Evolutionary conservation across 1,140 invertebrate species (phyloP).

Genomic region (Drosophila lini): DNA sequence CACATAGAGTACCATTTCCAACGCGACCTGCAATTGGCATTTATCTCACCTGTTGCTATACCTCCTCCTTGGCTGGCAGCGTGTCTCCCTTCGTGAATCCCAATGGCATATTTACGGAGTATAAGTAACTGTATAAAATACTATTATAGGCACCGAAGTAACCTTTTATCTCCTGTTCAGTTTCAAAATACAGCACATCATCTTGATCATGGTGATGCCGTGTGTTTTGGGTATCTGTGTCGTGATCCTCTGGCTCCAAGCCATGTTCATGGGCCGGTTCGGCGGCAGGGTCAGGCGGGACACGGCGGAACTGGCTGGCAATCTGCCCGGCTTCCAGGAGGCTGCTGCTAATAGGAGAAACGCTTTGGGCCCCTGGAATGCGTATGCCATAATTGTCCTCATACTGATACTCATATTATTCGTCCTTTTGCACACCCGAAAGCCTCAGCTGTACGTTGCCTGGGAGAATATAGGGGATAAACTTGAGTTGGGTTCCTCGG

Average conservation of each 20-base stretch:
- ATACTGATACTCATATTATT: conserved; percentile 8
- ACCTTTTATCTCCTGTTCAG: not conserved
- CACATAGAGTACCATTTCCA: conserved; percentile 44
- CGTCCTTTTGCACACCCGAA: conserved; percentile 1
- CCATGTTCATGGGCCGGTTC: conserved; percentile 37
- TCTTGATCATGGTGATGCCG: conserved; percentile 3
- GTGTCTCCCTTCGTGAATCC: conserved; percentile 52
- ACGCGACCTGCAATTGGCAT: conserved; percentile 46
- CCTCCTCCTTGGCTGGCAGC: conserved; percentile 33
- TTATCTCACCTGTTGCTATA: conserved; percentile 50
- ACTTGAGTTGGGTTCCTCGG: conserved; percentile 6
- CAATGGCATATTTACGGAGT: conserved; percentile 12
- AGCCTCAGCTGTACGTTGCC: not conserved
- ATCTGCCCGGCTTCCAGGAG: not conserved
- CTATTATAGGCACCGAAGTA: too few species aligned
- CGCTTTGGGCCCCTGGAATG: conserved; percentile 28
- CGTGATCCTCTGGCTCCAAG: conserved; percentile 43
- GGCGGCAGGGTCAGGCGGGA: conserved; percentile 14
- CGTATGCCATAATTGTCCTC: not conserved
- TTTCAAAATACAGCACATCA: not conserved
- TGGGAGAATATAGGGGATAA: not conserved
- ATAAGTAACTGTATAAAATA: conserved; percentile 10
- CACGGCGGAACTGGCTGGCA: not conserved
- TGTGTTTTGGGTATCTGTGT: conserved; percentile 5
- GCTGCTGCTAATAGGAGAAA: conserved; percentile 10